A percentile compares a stretch with the other conserved stretches of the same genome.
Evolutionary conservation across 2,113 vertebrate genomes (phyloP).

Genomic region (Catharus fuscescens): DNA sequence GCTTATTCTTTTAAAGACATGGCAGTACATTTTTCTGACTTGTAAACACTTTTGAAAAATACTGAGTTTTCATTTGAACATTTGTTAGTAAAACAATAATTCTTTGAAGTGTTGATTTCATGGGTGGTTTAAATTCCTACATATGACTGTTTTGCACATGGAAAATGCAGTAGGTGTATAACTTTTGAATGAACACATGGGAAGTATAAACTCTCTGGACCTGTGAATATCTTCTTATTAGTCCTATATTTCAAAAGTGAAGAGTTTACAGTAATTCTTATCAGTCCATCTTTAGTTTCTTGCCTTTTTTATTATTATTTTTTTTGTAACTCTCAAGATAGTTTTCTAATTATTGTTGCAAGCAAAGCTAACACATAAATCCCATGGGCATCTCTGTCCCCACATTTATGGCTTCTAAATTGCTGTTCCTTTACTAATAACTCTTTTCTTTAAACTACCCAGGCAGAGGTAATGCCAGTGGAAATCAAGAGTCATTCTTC

Average conservation of each 20-base stretch:
- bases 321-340: not conserved
- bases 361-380: not conserved
- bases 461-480: not conserved
- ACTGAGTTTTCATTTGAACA: not conserved
- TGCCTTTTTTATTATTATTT: too few species aligned
- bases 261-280: not conserved
- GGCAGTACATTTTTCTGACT: not conserved
- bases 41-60: not conserved
- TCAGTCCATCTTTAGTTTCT: not conserved
- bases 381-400: not conserved
- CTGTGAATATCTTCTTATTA: not conserved
- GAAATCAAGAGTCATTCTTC: slow-evolving; percentile 24
- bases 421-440: not conserved
- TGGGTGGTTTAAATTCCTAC: not conserved
- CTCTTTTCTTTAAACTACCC: not conserved
- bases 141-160: not conserved
- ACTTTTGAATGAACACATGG: not conserved
- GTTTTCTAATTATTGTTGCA: slow-evolving; percentile 4
- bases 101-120: not conserved
- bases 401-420: not conserved
- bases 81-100: not conserved
- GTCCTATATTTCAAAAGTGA: not conserved
- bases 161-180: not conserved
- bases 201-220: not conserved
- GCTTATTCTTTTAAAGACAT: not conserved